Conservation (phyloP, 2,888 invertebrate genomes). For the Chamaedrilus cognettii region DNA sequence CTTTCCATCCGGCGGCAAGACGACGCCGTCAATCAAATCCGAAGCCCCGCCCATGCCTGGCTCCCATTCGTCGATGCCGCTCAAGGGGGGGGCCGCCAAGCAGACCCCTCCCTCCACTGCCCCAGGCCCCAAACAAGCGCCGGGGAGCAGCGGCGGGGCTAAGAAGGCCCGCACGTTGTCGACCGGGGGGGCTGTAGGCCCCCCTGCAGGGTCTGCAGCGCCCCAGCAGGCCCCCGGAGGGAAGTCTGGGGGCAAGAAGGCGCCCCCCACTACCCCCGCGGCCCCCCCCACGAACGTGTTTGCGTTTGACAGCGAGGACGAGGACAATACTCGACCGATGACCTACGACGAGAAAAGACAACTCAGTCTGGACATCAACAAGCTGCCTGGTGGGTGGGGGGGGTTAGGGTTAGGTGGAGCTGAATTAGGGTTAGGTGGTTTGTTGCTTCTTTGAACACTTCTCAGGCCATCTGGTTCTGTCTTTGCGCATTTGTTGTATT, state of each 20-base stretch:
- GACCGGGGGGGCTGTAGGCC: neutral
- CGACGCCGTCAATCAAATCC: slow-evolving; percentile 16
- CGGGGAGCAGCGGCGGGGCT: neutral
- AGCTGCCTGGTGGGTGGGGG: slow-evolving; percentile 79
- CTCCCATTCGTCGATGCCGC: slow-evolving; percentile 7
- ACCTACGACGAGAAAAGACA: slow-evolving; percentile 99
- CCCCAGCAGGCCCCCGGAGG: neutral
- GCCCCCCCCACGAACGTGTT: slow-evolving; percentile 14
- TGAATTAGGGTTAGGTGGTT: neutral
- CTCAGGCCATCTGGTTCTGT: neutral
- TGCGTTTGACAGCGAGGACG: slow-evolving; percentile 85
- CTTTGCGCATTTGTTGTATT: neutral
- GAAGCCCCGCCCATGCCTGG: slow-evolving; percentile 13
- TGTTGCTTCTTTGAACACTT: neutral
- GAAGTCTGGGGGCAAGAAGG: no score
- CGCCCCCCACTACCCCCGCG: slow-evolving; percentile 1
- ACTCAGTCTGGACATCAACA: slow-evolving; percentile 97
- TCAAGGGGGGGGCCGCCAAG: neutral
- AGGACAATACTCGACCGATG: slow-evolving; percentile 98
- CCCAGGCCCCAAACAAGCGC: slow-evolving; percentile 3
- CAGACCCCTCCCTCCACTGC: neutral
- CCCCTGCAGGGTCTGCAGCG: slow-evolving; percentile 8
- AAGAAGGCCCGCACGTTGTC: neutral
- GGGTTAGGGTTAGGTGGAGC: neutral
- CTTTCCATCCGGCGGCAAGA: neutral